phyloP scores from a whole-genome alignment of 2,888 invertebrate species.

The Gonocerus acuteangulatus region DNA sequence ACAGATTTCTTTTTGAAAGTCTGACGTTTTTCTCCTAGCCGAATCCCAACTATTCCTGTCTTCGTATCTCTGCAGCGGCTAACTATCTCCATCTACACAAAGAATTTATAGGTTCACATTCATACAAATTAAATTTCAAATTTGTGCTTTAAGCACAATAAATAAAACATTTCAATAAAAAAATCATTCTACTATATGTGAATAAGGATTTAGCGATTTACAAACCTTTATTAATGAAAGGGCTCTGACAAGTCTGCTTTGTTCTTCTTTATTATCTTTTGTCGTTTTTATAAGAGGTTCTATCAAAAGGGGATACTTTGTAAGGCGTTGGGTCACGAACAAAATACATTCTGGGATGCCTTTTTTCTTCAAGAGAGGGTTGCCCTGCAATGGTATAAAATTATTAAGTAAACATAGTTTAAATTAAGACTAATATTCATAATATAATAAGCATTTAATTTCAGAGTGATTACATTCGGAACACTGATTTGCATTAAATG shows the following conservation, averaged over 20 bases:
- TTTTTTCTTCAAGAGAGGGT: conserved; percentile 83
- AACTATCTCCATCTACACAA: no score
- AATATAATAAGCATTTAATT: not conserved
- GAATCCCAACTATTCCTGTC: no score
- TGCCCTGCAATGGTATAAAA: conserved; percentile 46
- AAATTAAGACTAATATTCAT: not conserved
- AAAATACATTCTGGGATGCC: conserved; percentile 93
- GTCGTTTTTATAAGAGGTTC: conserved; percentile 88
- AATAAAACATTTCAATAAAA: no score
- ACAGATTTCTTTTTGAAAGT: no score
- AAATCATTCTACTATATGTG: no score
- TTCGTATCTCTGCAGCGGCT: no score
- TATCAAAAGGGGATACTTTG: conserved; percentile 87
- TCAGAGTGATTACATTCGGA: not conserved
- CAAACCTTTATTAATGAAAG: conserved; percentile 66
- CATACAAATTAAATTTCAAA: no score
- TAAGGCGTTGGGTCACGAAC: conserved; percentile 88
- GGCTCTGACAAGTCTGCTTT: conserved; percentile 70
- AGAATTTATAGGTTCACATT: no score
- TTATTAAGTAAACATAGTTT: not conserved
- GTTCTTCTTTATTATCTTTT: conserved; percentile 69
- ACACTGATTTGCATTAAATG: no score
- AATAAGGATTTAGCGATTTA: no score
- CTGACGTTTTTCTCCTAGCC: no score
- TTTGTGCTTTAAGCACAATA: no score